Evolutionary conservation across 2,797 vertebrate species (phyloP), one percentile per base, ranked within the genome.

Genomic region (Premnoplex brunnescens): DNA sequence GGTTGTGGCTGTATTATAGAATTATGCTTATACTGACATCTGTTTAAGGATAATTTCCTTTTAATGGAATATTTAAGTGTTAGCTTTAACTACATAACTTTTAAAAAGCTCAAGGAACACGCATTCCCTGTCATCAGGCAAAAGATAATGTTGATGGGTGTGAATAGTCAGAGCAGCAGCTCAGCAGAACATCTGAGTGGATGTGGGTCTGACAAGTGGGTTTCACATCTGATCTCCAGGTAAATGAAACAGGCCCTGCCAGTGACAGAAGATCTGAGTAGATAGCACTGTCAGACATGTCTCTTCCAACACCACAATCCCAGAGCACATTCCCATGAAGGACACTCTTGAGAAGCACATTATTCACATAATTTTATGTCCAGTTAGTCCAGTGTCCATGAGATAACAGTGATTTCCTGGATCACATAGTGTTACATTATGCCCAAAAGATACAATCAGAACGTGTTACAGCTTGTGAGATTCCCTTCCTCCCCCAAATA

Each of bases 211-310:
- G 26, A 4, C 18, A 36, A 18, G 6, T 20, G 73, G 73, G 73
- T 24, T 39, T 60, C 48, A 14, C 54, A 34, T 15, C 22, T 28
- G 36, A n/a, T 37, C 66, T 28, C 24, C 4, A 41, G 17, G 41
- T 12, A 44, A 37, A 43, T 4, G 5, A 23, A 68, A 19, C 4
- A 39, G 39, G 22, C 28, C 8, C 19, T 66, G 23, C 13, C 27
- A 52, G 43, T 3, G 30, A 41, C 64, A 30, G 39, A 22, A 13
- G 30, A 10, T 4, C 4, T 0, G 9, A 59, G 46, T 0, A 23
- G 22, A 1, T 14, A 4, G 16, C 7, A 1, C 26, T 30, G 3
- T 4, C 34, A 32, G 28, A 43, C 2, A 0, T 2, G 5, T 37
- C n/a, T 51, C 34, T 39, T 4, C 78, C 51, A 79, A 6, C 58